Conservation (phyloP, 2,113 vertebrate genomes). For the Seriola rivoliana region DNA sequence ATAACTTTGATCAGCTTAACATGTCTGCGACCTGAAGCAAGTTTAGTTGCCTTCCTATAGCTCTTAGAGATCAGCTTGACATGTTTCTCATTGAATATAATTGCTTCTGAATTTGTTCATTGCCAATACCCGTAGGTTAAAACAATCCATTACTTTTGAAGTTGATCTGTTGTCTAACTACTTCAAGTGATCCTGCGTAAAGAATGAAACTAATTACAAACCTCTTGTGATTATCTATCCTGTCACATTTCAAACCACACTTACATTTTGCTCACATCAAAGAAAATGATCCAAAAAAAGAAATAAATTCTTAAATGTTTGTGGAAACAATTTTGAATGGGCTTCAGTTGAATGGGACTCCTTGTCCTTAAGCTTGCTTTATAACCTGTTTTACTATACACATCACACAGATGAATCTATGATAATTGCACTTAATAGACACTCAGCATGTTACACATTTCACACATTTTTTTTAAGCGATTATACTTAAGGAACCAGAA, state of each 20-base stretch:
- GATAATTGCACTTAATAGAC: too few species aligned
- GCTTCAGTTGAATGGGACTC: too few species aligned
- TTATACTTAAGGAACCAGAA: too few species aligned
- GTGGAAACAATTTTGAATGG: background rate
- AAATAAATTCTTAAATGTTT: background rate
- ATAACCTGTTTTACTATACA: too few species aligned
- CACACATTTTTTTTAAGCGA: too few species aligned
- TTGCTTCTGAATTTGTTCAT: constrained; percentile 1
- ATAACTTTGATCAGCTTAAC: background rate
- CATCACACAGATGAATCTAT: too few species aligned
- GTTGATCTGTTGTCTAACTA: background rate
- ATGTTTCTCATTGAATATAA: background rate
- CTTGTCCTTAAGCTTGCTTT: too few species aligned
- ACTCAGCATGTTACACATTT: too few species aligned
- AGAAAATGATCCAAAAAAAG: background rate
- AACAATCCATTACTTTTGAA: background rate
- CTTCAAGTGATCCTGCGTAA: background rate
- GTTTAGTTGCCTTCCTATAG: too few species aligned
- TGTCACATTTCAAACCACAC: background rate
- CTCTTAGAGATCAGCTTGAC: background rate
- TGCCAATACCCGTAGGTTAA: background rate
- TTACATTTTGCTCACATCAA: background rate
- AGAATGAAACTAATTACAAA: background rate
- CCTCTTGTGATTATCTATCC: background rate
- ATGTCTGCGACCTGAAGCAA: too few species aligned